Conservation (phyloP, 2,888 invertebrate genomes). For the Dermolepida albohirtum region DNA sequence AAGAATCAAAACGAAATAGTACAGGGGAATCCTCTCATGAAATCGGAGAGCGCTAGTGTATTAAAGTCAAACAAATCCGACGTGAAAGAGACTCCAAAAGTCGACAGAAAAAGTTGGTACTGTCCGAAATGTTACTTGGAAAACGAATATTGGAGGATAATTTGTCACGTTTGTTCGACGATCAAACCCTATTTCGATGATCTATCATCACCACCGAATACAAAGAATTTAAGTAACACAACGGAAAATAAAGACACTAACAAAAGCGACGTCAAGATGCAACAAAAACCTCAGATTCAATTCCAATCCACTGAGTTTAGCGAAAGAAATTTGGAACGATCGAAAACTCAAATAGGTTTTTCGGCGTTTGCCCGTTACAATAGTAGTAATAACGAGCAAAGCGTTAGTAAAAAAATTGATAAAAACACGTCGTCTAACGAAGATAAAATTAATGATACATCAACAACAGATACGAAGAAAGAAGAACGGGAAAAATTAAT, state of each 20-base stretch:
- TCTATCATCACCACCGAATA: constrained; percentile 46
- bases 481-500: constrained; percentile 73
- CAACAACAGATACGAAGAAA: constrained; percentile 58
- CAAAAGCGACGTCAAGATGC: constrained; percentile 45
- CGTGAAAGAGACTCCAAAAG: constrained; percentile 55
- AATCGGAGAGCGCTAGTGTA: constrained; percentile 62
- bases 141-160: constrained; percentile 72
- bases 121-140: constrained; percentile 72
- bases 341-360: constrained; percentile 64
- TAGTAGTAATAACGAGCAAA: constrained; percentile 55
- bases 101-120: constrained; percentile 67
- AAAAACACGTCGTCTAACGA: background rate
- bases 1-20: constrained; percentile 52
- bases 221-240: constrained; percentile 11
- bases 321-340: constrained; percentile 57
- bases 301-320: constrained; percentile 10
- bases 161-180: constrained; percentile 72
- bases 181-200: constrained; percentile 67
- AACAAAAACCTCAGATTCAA: constrained; percentile 42
- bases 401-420: constrained; percentile 48
- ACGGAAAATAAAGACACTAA: constrained; percentile 43
- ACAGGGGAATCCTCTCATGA: constrained; percentile 55
- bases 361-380: constrained; percentile 60
- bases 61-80: constrained; percentile 52
- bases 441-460: constrained; percentile 27